Base-by-base conservation (phyloP, 2,113 vertebrate species). In the Microcebus jonahi region DNA sequence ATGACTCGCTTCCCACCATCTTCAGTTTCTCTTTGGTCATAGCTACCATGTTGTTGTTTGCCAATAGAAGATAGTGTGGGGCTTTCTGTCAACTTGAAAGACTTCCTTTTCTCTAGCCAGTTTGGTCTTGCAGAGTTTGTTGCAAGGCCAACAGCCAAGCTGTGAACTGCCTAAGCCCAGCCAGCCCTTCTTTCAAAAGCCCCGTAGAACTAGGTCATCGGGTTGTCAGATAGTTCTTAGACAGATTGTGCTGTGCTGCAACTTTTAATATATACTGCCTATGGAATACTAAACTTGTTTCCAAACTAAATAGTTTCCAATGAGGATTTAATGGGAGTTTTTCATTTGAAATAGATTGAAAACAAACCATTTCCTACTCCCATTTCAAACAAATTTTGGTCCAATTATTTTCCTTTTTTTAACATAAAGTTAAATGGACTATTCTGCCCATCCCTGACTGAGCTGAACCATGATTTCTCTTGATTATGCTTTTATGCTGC, bases 351-450 rank as follows among this genome's bases (percentile, higher is more conserved):
- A 98, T 98, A 98, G 98, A 98, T 98, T 98, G 98, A 98, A 98
- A 98, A 98, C 98, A 98, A 98, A 98, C 97, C 67, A 98, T 98
- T 99, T 98, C 98, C 98, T 98, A 97, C 98, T 98, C 98, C 97
- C 97, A 98, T 99, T 99, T 99, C 98, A 98, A 98, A 98, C 61
- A 97, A 98, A 98, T 98, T 97, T 98, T 90, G 93, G 97, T 98
- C 98, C 98, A 99, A 98, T 99, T 99, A 98, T 98, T 99, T 98
- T 98, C 98, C 93, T 92, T 98, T 98, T 98, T 98, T 98, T 98
- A 98, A 97, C 98, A 98, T 98, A 98, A 98, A 98, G 98, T 98
- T 98, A 98, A 99, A 99, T 98, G 98, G 98, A 97, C 98, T 98
- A 98, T 98, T 98, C 98, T 98, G 92, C 97, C 98, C 98, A 97